These are phyloP conservation scores for Chaetoderma sp. DNA, from an alignment of 2,888 invertebrate species.

Conservation along the genomic window DNA sequence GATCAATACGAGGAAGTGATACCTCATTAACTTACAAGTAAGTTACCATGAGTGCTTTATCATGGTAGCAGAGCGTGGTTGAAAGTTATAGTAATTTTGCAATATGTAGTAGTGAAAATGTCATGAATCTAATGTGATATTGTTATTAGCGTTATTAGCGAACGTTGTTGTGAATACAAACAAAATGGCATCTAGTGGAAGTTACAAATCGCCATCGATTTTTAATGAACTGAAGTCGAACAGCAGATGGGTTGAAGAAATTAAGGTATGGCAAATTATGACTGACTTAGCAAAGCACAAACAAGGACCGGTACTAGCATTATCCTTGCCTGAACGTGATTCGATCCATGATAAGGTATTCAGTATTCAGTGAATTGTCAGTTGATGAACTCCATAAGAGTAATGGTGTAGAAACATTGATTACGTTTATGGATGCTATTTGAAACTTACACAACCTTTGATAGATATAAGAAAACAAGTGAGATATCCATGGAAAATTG, in stretches of 20 bases:
- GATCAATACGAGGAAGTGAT: no score
- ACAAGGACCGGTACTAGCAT: neutral
- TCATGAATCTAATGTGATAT: no score
- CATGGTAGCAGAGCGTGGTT: no score
- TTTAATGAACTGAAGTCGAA: neutral
- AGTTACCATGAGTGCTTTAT: no score
- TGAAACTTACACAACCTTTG: conserved; percentile 32
- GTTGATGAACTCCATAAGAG: conserved; percentile 12
- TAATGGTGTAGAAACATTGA: conserved; percentile 20
- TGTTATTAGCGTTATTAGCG: no score
- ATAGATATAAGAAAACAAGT: conserved; percentile 13
- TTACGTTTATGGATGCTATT: conserved; percentile 27
- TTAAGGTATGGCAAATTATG: neutral
- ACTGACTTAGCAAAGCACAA: neutral
- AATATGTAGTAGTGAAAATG: no score
- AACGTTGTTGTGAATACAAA: no score
- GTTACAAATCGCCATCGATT: neutral
- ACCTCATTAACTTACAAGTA: no score
- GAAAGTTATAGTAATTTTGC: no score
- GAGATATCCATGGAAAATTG: conserved; percentile 23
- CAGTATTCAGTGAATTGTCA: neutral
- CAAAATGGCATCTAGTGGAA: neutral
- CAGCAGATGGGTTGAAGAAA: conserved; percentile 1
- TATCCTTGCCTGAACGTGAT: neutral
- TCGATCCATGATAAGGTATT: neutral